phyloP scores from a whole-genome alignment of 2,888 invertebrate genomes.

The Ormyrus thymus region DNA sequence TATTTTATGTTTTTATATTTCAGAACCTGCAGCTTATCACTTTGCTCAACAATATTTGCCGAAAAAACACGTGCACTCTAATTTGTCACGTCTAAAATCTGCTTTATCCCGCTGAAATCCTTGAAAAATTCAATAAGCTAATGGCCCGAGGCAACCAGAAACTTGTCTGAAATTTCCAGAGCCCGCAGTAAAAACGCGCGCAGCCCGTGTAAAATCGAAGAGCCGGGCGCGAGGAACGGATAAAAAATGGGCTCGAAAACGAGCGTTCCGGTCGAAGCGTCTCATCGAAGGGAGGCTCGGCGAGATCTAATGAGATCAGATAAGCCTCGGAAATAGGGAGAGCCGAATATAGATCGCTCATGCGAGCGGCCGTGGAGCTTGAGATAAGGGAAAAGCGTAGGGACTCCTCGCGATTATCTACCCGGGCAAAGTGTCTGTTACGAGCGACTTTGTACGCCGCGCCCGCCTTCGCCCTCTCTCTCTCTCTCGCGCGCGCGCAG shows the following conservation, averaged over 20 bases:
- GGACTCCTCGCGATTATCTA: conserved; percentile 50
- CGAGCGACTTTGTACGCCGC: neutral
- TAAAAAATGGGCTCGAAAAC: neutral
- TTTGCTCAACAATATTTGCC: too few species aligned
- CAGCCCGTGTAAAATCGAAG: too few species aligned
- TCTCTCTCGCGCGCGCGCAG: neutral
- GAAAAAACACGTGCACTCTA: too few species aligned
- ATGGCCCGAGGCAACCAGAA: too few species aligned
- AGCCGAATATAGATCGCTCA: conserved; percentile 32
- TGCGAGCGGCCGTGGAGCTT: neutral
- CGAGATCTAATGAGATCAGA: conserved; percentile 42
- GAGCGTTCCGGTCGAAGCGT: conserved; percentile 38
- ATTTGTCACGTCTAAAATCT: too few species aligned
- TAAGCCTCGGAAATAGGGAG: conserved; percentile 17
- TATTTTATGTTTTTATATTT: too few species aligned
- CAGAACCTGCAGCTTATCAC: too few species aligned
- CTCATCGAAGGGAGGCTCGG: conserved; percentile 13
- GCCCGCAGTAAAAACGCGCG: too few species aligned
- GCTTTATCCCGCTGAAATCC: too few species aligned
- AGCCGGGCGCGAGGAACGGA: neutral
- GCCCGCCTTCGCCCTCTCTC: too few species aligned
- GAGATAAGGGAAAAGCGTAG: conserved; percentile 31
- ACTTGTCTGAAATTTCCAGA: too few species aligned
- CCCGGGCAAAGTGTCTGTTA: conserved; percentile 33
- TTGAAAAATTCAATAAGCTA: too few species aligned